phyloP scores from a whole-genome alignment of 2,888 invertebrate species.

The Crepidodera aurea region DNA sequence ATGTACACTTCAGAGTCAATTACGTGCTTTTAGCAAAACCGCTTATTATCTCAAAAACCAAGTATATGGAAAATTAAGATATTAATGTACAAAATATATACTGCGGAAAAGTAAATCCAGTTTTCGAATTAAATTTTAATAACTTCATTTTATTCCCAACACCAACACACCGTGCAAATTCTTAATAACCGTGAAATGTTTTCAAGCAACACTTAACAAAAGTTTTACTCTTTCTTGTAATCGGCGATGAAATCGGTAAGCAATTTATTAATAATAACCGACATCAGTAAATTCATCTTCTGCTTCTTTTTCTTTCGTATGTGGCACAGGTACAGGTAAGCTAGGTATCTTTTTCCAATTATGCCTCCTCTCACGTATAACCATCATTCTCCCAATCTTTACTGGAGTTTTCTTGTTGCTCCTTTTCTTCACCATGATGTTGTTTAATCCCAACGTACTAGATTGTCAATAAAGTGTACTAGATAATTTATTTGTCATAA shows the following conservation, averaged over 20 bases:
- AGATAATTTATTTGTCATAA: too few relatives aligned
- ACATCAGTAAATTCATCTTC: too few relatives aligned
- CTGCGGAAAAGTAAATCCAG: slow-evolving; percentile 11
- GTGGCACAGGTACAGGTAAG: too few relatives aligned
- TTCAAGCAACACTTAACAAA: slow-evolving; percentile 8
- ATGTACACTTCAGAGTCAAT: slow-evolving; percentile 16
- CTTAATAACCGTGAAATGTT: slow-evolving; percentile 7
- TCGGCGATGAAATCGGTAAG: slow-evolving; percentile 5
- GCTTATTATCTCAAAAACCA: slow-evolving; percentile 15
- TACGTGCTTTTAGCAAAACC: slow-evolving; percentile 11
- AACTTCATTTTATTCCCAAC: slow-evolving; percentile 11
- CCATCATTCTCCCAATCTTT: too few relatives aligned
- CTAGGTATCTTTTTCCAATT: too few relatives aligned
- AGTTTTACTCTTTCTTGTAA: slow-evolving; percentile 1
- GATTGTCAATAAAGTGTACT: too few relatives aligned
- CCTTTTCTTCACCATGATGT: too few relatives aligned
- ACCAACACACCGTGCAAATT: neutral
- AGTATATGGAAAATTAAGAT: slow-evolving; percentile 11
- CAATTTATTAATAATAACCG: slow-evolving; percentile 10
- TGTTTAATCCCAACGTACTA: too few relatives aligned
- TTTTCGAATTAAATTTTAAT: slow-evolving; percentile 13
- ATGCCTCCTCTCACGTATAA: too few relatives aligned
- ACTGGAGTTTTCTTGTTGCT: too few relatives aligned
- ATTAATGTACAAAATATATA: slow-evolving; percentile 8
- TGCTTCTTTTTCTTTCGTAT: too few relatives aligned